Base-by-base conservation (phyloP, 2,797 vertebrate species). In the Champsocephalus gunnari region DNA sequence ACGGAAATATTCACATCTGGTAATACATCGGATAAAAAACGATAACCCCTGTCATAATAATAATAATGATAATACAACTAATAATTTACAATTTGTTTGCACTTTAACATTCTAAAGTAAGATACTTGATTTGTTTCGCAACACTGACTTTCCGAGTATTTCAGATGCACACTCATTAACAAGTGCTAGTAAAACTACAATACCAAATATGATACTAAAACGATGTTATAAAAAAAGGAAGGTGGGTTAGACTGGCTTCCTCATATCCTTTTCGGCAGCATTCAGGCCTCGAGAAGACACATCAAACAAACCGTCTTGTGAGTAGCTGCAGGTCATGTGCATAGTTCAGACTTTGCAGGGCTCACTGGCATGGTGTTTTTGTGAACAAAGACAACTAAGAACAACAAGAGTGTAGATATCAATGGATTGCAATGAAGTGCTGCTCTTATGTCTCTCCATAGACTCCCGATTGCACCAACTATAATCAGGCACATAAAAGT, bases 401-500 rank as follows among this genome's bases (percentile, higher is more conserved):
- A 21, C 10, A 48, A 41, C 8, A 28, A 24, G 2, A 16, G 8
- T 38, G 34, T 38, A 38, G 34, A 38, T 38, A 38, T 38, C 8
- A 38, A 38, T 38, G 34, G 34, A 38, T 38, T 2, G 8, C 34
- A 38, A 38, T 38, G 14, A 75, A 77, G 58, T 53, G 34, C 45
- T 56, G 28, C 17, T 61, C 12, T 49, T 68, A 3, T 43, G 56
- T 48, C 17, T 69, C 56, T 60, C 54, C 49, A 38, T 34, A 24
- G 48, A 50, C 71, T 65, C 76, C 53, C 58, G 71, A 73, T 66
- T 85, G 83, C 62, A 80, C 87, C 89, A 87, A 89, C 93, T 92
- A 68, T 88, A 80, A 93, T 80, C 91, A 89, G 87, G 79, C 94
- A 94, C 93, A 92, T 93, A 93, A 94, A 93, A 96, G 94, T 92